Conservation (phyloP, 2,113 vertebrate species). For the Rhipidura dahli region DNA sequence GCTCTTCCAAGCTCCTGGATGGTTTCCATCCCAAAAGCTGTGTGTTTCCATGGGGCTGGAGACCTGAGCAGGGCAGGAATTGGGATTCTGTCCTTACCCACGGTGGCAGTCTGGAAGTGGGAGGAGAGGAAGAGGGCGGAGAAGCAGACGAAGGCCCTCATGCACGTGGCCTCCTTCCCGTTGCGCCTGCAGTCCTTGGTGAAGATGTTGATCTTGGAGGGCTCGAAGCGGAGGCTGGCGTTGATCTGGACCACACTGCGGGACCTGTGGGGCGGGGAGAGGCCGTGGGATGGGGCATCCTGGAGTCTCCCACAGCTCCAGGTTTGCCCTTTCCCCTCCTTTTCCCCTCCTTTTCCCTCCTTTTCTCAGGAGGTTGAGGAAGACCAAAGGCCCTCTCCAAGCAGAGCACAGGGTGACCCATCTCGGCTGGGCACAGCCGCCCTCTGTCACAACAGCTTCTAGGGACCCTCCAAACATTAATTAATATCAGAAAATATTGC, state of each 20-base stretch:
- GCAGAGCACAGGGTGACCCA: background rate
- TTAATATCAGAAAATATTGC: background rate
- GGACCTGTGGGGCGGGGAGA: constrained; percentile 73
- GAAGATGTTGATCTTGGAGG: constrained; percentile 93
- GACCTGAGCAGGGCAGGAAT: fast-evolving
- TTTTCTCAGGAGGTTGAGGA: background rate
- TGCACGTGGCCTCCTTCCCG: constrained; percentile 90
- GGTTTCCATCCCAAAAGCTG: background rate
- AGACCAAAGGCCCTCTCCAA: background rate
- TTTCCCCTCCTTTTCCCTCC: background rate
- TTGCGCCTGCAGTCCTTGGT: constrained; percentile 90
- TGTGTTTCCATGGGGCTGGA: fast-evolving
- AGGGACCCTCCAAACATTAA: background rate
- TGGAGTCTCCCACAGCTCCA: background rate
- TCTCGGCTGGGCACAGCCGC: background rate
- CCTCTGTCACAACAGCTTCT: fast-evolving
- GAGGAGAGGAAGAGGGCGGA: constrained; percentile 83
- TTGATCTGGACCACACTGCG: constrained; percentile 87
- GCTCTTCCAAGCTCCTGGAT: background rate
- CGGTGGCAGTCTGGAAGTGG: constrained; percentile 73
- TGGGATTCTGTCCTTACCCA: constrained; percentile 71
- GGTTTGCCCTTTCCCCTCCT: background rate
- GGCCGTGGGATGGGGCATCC: fast-evolving
- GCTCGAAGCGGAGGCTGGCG: constrained; percentile 85
- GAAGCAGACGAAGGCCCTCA: constrained; percentile 90